Conservation (phyloP, 1,140 invertebrate species). For the Hyles vespertilio region DNA sequence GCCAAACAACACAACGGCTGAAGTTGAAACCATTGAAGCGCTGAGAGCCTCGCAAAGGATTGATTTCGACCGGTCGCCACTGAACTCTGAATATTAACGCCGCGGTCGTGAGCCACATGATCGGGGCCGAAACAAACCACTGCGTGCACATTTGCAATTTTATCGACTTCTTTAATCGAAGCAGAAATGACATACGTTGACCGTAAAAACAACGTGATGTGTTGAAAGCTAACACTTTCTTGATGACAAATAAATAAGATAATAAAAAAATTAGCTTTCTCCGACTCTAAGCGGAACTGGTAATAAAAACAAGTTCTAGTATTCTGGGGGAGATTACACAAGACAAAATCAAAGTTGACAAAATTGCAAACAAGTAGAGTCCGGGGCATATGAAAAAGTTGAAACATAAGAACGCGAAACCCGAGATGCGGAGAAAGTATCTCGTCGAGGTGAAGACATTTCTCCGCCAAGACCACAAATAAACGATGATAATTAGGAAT, state of each 20-base stretch:
- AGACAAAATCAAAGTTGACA: slow-evolving; percentile 41
- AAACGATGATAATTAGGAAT: slow-evolving; percentile 21
- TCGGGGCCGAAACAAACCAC: background rate
- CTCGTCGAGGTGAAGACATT: slow-evolving; percentile 22
- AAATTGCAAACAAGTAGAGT: slow-evolving; percentile 41
- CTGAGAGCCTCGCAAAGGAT: slow-evolving; percentile 49
- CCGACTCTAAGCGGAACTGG: slow-evolving; percentile 34
- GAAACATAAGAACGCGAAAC: slow-evolving; percentile 34
- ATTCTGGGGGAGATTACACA: slow-evolving; percentile 51
- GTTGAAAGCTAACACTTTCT: slow-evolving; percentile 3
- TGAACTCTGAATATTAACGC: slow-evolving; percentile 37
- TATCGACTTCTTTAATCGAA: background rate
- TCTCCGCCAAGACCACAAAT: slow-evolving; percentile 19
- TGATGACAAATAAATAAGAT: slow-evolving; percentile 23
- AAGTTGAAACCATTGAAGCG: slow-evolving; percentile 56
- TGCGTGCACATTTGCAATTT: background rate
- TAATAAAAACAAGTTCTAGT: slow-evolving; percentile 48
- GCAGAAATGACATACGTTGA: background rate
- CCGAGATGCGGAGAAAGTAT: slow-evolving; percentile 47
- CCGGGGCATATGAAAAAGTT: slow-evolving; percentile 39
- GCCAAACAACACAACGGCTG: slow-evolving; percentile 55
- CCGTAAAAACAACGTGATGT: background rate
- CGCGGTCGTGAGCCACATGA: slow-evolving; percentile 40
- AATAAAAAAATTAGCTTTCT: slow-evolving; percentile 52
- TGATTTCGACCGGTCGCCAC: slow-evolving; percentile 55